Percentiles rank a stretch among this genome's conserved stretches.
These are phyloP conservation scores for Glomeris maerens DNA, from an alignment of 1,140 invertebrate species.

Conservation along the genomic window DNA sequence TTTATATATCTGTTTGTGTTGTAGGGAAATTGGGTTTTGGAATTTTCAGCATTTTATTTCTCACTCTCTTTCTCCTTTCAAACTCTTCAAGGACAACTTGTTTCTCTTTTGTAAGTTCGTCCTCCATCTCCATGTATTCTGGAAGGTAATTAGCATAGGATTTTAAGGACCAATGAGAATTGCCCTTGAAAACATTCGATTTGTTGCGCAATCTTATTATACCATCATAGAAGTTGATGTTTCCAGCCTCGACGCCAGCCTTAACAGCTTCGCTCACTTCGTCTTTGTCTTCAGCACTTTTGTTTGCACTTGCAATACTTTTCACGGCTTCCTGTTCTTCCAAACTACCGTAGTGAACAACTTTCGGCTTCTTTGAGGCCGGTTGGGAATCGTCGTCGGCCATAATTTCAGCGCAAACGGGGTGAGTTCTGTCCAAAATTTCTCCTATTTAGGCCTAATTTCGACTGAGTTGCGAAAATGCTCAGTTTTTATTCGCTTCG, in stretches of 20 bases:
- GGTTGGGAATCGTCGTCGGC: constrained; percentile 68
- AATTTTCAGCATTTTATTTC: not conserved
- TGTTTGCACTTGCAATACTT: constrained; percentile 29
- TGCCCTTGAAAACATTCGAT: not conserved
- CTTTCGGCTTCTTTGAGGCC: constrained; percentile 49
- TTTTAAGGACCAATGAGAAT: constrained; percentile 12
- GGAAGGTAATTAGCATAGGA: too few relatives aligned
- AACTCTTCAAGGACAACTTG: constrained; percentile 84
- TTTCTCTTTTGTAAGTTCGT: constrained; percentile 71
- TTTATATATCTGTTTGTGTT: too few relatives aligned
- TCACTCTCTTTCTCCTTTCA: constrained; percentile 65
- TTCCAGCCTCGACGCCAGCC: constrained; percentile 35
- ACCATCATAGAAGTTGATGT: constrained; percentile 59
- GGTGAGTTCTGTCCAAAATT: not conserved
- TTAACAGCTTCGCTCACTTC: constrained; percentile 29
- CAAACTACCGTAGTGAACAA: constrained; percentile 71
- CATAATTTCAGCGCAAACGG: constrained; percentile 42
- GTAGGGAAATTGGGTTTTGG: too few relatives aligned
- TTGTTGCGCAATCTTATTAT: constrained; percentile 13
- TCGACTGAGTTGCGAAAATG: too few relatives aligned
- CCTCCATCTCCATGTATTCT: constrained; percentile 85
- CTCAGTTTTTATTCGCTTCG: too few relatives aligned
- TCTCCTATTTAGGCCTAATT: too few relatives aligned
- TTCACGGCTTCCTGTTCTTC: constrained; percentile 48
- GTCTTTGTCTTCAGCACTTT: constrained; percentile 40